phyloP scores from a whole-genome alignment of 2,888 invertebrate species.

The Athetis lepigone region DNA sequence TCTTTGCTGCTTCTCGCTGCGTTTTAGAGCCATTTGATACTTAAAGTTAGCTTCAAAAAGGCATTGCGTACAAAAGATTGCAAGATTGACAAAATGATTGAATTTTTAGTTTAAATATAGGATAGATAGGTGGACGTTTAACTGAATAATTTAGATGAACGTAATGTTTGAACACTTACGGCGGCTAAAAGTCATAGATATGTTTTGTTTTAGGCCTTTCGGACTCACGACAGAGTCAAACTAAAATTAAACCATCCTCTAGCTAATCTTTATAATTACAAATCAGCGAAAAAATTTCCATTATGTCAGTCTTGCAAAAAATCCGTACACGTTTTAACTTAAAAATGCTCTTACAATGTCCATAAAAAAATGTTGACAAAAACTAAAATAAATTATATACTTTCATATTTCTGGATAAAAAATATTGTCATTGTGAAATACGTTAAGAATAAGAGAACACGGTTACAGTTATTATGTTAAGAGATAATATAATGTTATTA shows the following conservation, averaged over 20 bases:
- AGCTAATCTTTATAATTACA: background rate
- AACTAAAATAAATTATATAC: constrained; percentile 44
- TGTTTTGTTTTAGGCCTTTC: constrained; percentile 22
- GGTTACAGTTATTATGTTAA: constrained; percentile 23
- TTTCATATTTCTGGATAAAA: constrained; percentile 26
- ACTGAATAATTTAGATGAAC: background rate
- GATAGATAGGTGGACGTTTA: background rate
- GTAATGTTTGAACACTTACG: constrained; percentile 33
- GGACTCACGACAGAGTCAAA: constrained; percentile 5
- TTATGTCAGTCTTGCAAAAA: constrained; percentile 53
- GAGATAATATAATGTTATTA: constrained; percentile 1
- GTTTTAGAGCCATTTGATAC: constrained; percentile 16
- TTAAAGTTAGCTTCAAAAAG: constrained; percentile 10
- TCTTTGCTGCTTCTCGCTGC: constrained; percentile 30
- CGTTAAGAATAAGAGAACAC: constrained; percentile 10
- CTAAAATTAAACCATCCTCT: background rate
- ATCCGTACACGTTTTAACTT: constrained; percentile 37
- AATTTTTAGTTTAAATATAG: constrained; percentile 4
- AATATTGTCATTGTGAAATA: constrained; percentile 32
- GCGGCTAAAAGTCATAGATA: constrained; percentile 30
- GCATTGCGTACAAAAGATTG: constrained; percentile 28
- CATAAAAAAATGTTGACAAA: constrained; percentile 12
- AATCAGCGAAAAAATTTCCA: constrained; percentile 15
- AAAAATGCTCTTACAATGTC: constrained; percentile 46
- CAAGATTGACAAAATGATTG: constrained; percentile 54